Evolutionary conservation across 2,888 invertebrate species (phyloP).

Genomic region (Meganola albula): DNA sequence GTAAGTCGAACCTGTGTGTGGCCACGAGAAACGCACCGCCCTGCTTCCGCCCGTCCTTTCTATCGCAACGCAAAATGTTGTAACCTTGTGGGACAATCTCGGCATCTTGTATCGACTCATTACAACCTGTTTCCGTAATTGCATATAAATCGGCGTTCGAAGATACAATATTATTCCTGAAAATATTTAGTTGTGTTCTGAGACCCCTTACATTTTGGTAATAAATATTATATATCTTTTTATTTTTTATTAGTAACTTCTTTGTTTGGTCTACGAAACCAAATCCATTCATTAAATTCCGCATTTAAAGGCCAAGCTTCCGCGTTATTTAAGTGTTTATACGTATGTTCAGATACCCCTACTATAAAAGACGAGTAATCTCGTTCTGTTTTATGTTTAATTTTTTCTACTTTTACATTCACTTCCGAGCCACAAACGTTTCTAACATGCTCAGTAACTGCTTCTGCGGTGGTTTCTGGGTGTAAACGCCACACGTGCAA

Average conservation of each 20-base stretch:
- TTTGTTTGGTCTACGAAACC: constrained; percentile 1
- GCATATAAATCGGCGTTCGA: neutral
- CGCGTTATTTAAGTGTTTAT: constrained; percentile 1
- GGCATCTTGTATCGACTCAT: neutral
- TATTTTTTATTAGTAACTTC: neutral
- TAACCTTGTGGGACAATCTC: neutral
- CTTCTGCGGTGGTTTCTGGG: neutral
- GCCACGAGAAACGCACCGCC: constrained; percentile 1
- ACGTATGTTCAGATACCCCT: neutral
- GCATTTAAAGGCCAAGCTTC: constrained; percentile 2
- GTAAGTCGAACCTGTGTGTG: constrained; percentile 9
- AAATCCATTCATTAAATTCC: constrained; percentile 5
- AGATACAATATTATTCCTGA: neutral
- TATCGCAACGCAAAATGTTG: neutral
- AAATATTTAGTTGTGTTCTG: neutral
- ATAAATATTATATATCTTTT: neutral
- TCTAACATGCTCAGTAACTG: neutral
- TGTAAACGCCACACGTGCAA: neutral
- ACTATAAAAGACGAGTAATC: constrained; percentile 3
- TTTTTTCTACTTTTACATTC: neutral
- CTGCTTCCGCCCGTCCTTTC: neutral
- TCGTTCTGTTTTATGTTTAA: constrained; percentile 2
- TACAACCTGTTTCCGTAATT: too few species aligned
- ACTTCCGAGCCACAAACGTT: neutral
- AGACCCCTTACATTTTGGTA: neutral